Evolutionary conservation across 2,888 invertebrate genomes (phyloP), one percentile per base, ranked within the genome.

Genomic region (Nesidiocoris tenuis): DNA sequence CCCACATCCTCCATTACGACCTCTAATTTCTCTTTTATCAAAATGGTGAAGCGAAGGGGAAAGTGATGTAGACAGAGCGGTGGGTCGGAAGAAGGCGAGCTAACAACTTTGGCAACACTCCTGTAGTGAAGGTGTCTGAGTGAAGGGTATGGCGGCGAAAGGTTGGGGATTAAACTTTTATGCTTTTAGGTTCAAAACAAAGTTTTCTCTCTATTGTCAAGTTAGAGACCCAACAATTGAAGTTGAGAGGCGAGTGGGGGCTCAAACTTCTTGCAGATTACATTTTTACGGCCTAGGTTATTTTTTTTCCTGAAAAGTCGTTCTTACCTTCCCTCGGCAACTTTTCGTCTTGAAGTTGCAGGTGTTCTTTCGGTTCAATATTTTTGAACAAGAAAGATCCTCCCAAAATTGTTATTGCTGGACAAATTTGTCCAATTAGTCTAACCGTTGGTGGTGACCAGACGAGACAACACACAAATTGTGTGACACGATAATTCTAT

Each of bases 161-260:
- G 24, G 70, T 39, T 9, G 21, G 70, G 68, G 70, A 70, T 70
- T 70, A 70, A 70, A 70, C 59, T 70, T 70, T 70, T 70, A 70
- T 70, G 70, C 70, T 70, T 61, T 23, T 59, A 70, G 59, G 70
- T 70, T 70, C 70, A 70, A 70, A 70, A 70, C 70, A 70, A 70
- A 70, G 70, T 70, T 70, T 70, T 70, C 70, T 70, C 70, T 70
- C 70, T 70, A 70, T 70, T 70, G 70, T 70, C 70, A 70, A 70
- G 70, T 70, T 70, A 70, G 59, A 59, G 70, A 25, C 70, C 61
- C 70, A 70, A 70, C 70, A 70, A 70, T 70, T 70, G 70, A 70
- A 70, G 70, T 70, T 70, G 70, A 57, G 57, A 70, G 68, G 56
- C n/a, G 57, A 17, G 57, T 18, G 24, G 57, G n/a, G 24, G 18